phyloP scores from a whole-genome alignment of 2,797 vertebrate species.

The Mormyrops attenuatus region DNA sequence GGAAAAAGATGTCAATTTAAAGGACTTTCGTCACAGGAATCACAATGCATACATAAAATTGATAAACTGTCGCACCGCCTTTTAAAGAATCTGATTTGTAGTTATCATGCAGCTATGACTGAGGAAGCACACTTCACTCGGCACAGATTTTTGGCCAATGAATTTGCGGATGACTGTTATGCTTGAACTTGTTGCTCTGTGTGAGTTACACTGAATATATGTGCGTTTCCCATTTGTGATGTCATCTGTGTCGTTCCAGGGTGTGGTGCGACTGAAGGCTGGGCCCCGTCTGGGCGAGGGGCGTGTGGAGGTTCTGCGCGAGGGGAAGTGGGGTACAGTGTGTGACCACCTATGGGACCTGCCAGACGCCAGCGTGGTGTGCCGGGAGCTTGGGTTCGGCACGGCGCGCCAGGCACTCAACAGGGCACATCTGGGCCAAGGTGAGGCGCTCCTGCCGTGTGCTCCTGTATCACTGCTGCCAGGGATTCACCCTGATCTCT shows the following conservation, averaged over 20 bases:
- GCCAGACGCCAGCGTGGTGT: conserved; percentile 79
- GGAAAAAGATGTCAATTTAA: background rate
- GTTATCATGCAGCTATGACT: background rate
- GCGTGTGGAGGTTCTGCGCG: conserved; percentile 81
- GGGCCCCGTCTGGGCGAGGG: conserved; percentile 81
- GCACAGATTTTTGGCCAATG: background rate
- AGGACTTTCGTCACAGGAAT: background rate
- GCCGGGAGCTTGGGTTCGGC: conserved; percentile 88
- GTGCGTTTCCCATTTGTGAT: background rate
- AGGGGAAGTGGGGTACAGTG: conserved; percentile 86
- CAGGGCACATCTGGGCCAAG: conserved; percentile 81
- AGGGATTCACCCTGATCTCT: background rate
- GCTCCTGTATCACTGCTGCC: background rate
- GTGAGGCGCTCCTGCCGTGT: conserved; percentile 49
- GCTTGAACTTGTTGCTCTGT: background rate
- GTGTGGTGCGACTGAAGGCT: conserved; percentile 75
- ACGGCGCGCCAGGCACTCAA: conserved; percentile 76
- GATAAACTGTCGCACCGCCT: background rate
- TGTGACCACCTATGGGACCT: conserved; percentile 88
- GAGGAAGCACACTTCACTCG: background rate
- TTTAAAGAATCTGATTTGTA: background rate
- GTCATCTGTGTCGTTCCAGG: conserved; percentile 37
- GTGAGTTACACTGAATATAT: background rate
- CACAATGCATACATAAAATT: background rate
- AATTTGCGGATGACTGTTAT: background rate